Evolutionary conservation across 2,888 invertebrate species (phyloP).

Genomic region (Drosophila ochracea): DNA sequence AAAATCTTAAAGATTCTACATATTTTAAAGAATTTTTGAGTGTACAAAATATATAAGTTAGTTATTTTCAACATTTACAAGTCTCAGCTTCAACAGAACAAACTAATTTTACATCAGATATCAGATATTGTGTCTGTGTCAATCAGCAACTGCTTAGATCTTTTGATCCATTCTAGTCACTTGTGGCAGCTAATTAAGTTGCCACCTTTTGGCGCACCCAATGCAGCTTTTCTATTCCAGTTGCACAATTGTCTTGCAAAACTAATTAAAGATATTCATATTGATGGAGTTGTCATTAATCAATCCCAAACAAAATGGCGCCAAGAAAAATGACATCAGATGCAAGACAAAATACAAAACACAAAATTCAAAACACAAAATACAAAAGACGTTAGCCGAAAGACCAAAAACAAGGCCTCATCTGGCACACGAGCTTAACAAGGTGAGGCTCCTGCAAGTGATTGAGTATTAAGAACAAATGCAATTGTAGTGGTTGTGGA

Average conservation of each 20-base stretch:
- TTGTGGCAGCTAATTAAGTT: neutral
- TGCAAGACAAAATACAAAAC: conserved; percentile 2
- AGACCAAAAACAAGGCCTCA: conserved; percentile 45
- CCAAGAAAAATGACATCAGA: conserved; percentile 69
- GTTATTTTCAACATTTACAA: neutral
- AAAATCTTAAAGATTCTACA: neutral
- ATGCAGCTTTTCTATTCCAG: conserved; percentile 2
- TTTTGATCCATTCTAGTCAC: neutral
- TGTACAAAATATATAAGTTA: neutral
- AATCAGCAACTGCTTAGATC: neutral
- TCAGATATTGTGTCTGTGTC: neutral
- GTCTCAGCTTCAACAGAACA: neutral
- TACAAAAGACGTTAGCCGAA: conserved; percentile 9
- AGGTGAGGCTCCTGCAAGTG: conserved; percentile 60
- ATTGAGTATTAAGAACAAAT: conserved; percentile 32
- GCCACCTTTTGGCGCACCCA: conserved; percentile 15
- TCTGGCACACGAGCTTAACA: conserved; percentile 24
- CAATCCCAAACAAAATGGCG: conserved; percentile 75
- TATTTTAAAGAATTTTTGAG: neutral
- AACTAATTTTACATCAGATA: neutral
- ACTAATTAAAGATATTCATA: conserved; percentile 48
- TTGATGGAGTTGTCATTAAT: conserved; percentile 65
- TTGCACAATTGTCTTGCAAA: conserved; percentile 33
- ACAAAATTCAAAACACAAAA: conserved; percentile 1
- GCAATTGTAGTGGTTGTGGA: conserved; percentile 16